A percentile compares a stretch with the other conserved stretches of the same genome.
These are phyloP conservation scores for Isoperla grammatica DNA, from an alignment of 2,888 invertebrate genomes.

Conservation along the genomic window DNA sequence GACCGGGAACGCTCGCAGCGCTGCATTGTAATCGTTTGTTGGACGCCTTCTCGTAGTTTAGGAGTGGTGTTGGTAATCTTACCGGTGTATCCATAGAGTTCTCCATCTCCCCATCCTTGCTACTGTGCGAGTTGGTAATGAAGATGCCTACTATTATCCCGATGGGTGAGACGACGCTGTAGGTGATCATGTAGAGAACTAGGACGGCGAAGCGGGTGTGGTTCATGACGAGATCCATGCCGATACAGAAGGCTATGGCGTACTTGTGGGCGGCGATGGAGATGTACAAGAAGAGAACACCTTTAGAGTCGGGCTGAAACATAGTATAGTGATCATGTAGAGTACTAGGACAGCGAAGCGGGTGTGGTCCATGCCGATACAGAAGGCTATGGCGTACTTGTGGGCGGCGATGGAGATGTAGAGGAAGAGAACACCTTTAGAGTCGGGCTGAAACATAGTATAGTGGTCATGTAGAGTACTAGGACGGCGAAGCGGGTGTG, in stretches of 20 bases:
- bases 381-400: slow-evolving; percentile 39
- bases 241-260: slow-evolving; percentile 39
- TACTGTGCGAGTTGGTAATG: slow-evolving; percentile 29
- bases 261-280: slow-evolving; percentile 39
- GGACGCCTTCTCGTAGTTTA: too few relatives aligned
- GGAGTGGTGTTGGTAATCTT: neutral
- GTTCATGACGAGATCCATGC: slow-evolving; percentile 36
- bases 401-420: slow-evolving; percentile 38
- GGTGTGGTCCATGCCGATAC: slow-evolving; percentile 38
- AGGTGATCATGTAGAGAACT: slow-evolving; percentile 40
- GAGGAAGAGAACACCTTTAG: slow-evolving; percentile 26
- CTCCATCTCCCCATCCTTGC: neutral
- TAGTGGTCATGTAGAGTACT: slow-evolving; percentile 42
- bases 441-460: neutral
- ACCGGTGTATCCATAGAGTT: slow-evolving; percentile 11
- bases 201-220: slow-evolving; percentile 33
- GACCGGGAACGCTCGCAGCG: too few relatives aligned
- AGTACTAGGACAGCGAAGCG: slow-evolving; percentile 38
- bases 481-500: slow-evolving; percentile 34
- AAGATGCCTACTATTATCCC: slow-evolving; percentile 45
- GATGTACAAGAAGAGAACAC: slow-evolving; percentile 32
- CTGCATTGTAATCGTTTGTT: too few relatives aligned
- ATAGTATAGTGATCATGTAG: slow-evolving; percentile 36
- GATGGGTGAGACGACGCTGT: slow-evolving; percentile 44
- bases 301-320: neutral